Evolutionary conservation across 2,888 invertebrate genomes (phyloP).

Genomic region (Tiliacea aurago): DNA sequence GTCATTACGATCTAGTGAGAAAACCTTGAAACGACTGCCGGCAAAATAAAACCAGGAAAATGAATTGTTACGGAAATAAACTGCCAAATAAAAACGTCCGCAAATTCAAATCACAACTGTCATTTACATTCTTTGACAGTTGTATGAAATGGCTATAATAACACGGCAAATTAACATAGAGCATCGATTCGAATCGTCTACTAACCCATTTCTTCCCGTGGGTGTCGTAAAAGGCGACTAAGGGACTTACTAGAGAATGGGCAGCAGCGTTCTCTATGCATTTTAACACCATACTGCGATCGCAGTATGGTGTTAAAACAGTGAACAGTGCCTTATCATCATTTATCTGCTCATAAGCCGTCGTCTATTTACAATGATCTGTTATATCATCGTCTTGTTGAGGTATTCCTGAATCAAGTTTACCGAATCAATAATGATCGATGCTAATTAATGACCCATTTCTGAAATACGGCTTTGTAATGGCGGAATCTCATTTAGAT

Average conservation of each 20-base stretch:
- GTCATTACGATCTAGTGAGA: background rate
- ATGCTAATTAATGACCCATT: slow-evolving; percentile 23
- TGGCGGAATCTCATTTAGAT: slow-evolving; percentile 19
- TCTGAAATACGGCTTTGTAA: slow-evolving; percentile 9
- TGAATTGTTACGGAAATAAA: too few species aligned
- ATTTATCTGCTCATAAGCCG: background rate
- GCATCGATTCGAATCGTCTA: too few species aligned
- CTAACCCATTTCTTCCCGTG: too few species aligned
- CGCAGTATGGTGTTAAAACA: too few species aligned
- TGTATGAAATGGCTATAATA: background rate
- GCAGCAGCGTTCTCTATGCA: too few species aligned
- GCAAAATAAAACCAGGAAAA: too few species aligned
- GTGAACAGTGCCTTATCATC: background rate
- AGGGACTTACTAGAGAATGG: too few species aligned
- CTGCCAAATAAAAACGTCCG: too few species aligned
- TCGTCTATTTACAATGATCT: background rate
- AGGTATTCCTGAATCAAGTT: slow-evolving; percentile 27
- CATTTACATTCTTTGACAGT: background rate
- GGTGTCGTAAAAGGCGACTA: too few species aligned
- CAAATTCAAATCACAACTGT: too few species aligned
- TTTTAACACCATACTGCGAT: too few species aligned
- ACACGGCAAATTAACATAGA: background rate
- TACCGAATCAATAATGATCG: slow-evolving; percentile 18
- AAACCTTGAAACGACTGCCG: too few species aligned
- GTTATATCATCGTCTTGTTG: slow-evolving; percentile 13